Conservation (phyloP, 2,113 vertebrate species). For the Istiophorus platypterus region DNA sequence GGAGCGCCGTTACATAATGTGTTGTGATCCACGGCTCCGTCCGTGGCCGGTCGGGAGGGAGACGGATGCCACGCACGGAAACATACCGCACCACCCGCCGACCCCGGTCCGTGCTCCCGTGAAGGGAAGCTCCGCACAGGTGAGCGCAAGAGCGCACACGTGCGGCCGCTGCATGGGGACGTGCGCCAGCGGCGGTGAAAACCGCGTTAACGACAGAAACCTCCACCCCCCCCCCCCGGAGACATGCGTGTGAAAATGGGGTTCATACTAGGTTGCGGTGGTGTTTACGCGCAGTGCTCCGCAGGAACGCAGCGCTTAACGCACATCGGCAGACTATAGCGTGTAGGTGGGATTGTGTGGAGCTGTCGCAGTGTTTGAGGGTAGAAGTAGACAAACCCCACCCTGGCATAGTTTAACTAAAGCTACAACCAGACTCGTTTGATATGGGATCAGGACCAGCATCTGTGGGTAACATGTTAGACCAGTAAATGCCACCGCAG, state of each 20-base stretch:
- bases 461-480: background rate
- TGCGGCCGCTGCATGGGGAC: background rate
- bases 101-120: no score
- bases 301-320: conserved; percentile 18
- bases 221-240: background rate
- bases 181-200: background rate
- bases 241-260: rapidly evolving
- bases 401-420: background rate
- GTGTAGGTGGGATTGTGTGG: background rate
- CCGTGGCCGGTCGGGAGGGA: background rate
- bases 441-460: background rate
- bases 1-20: conserved; percentile 67
- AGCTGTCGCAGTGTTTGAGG: conserved; percentile 21
- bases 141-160: conserved; percentile 20
- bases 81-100: no score
- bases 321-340: background rate
- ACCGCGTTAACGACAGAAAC: no score
- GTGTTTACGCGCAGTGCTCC: conserved; percentile 6
- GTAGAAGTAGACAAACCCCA: background rate
- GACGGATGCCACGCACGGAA: no score
- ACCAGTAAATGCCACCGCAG: background rate
- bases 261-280: background rate
- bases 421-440: background rate
- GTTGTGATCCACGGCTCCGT: no score
- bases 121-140: conserved; percentile 21